These are phyloP conservation scores for Noctilio leporinus DNA, from an alignment of 2,113 vertebrate genomes.

Conservation along the genomic window DNA sequence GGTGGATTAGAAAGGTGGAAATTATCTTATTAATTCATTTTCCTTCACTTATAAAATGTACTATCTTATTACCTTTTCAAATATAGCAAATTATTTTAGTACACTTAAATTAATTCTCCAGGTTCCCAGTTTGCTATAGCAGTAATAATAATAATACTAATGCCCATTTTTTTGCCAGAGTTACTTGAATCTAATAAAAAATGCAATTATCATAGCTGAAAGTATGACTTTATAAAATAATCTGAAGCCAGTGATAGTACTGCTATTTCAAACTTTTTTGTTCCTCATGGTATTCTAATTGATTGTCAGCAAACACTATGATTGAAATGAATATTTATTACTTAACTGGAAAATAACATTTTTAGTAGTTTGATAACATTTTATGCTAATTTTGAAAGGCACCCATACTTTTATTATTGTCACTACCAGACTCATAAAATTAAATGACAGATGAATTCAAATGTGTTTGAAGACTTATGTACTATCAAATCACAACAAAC, in stretches of 20 bases:
- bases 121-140: background rate
- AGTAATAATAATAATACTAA: background rate
- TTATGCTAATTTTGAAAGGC: constrained; percentile 56
- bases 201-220: background rate
- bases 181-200: constrained; percentile 28
- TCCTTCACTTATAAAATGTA: background rate
- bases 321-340: constrained; percentile 64
- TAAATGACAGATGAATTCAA: constrained; percentile 72
- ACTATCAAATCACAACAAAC: constrained; percentile 63
- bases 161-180: background rate
- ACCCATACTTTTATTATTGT: background rate
- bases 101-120: background rate
- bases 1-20: background rate
- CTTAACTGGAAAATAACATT: constrained; percentile 68
- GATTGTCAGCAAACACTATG: constrained; percentile 48
- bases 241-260: background rate
- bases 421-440: constrained; percentile 59
- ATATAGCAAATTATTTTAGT: background rate
- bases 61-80: background rate
- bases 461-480: constrained; percentile 64
- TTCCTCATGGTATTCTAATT: constrained; percentile 37
- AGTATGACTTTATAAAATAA: background rate
- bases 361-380: constrained; percentile 66
- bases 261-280: background rate
- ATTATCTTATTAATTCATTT: background rate